Base-by-base conservation (phyloP, 1,140 invertebrate genomes). In the Gyrodactylus bullatarudis region DNA sequence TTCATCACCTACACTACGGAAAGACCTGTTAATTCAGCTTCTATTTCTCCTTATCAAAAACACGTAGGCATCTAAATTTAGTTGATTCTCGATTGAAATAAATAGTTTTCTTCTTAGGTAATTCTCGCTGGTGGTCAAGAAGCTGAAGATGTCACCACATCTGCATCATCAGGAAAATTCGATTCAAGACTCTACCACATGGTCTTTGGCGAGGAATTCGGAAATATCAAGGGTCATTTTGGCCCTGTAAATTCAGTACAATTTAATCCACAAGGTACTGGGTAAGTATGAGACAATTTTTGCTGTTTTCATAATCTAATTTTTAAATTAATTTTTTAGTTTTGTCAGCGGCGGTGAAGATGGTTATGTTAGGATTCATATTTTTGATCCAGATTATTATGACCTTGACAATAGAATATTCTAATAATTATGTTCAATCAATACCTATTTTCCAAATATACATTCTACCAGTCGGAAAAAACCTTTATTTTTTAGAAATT, bases 191-290 rank as follows among this genome's bases (percentile, higher is more conserved):
- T 99, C 81, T 99, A 89, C 85, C 93, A 98, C 82, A 80, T 97
- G 69, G 87, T 99, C n/a, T 98, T 95, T 80, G 94, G 98, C 83
- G 93, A 99, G 82, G 95, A 99, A 82, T 98, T 99, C 82, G 94
- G 87, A 0, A 83, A 92, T 73, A 87, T 99, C 0, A 98, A 98
- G 80, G 94, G 93, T 71, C 95, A 99, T 83, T 99, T 99, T 79
- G 95, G 95, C 77, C 95, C 95, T 0, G 98, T 99, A 77, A 99
- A 99, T 84, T 91, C 89, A 80, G 85, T 98, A 73, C 88, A 89
- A 69, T 98, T 97, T 82, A 91, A 97, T 84, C 95, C 95, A 19
- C 90, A 94, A 84, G 95, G 95, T 1, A 25, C 16, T n/a, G 70
- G 70, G 68, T 68, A 22, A 68, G 68, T 68, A 21, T 2, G n/a